These are phyloP conservation scores for Ernsta delagoae DNA, from an alignment of 2,888 invertebrate genomes.

Conservation along the genomic window DNA sequence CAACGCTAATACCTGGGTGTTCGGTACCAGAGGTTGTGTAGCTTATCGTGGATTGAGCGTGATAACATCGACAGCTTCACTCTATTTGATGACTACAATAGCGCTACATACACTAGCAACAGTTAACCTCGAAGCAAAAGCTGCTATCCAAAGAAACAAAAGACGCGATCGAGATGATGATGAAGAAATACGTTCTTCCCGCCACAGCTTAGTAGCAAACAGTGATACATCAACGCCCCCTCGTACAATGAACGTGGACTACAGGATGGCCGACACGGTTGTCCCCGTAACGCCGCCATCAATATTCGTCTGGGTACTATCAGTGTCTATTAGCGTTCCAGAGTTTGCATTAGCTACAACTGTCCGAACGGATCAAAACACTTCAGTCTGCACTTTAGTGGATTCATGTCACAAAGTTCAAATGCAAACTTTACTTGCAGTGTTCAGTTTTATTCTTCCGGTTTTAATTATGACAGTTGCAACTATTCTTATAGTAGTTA, in stretches of 20 bases:
- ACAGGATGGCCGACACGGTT: conserved; percentile 68
- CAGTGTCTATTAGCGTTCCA: conserved; percentile 85
- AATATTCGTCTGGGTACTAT: conserved; percentile 84
- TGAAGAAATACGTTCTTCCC: conserved; percentile 76
- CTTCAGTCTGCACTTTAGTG: conserved; percentile 77
- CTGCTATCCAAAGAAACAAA: conserved; percentile 61
- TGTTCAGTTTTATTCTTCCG: conserved; percentile 73
- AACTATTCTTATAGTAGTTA: conserved; percentile 58
- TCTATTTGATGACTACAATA: conserved; percentile 83
- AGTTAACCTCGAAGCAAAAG: conserved; percentile 77
- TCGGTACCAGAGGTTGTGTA: conserved; percentile 77
- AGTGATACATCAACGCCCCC: conserved; percentile 77
- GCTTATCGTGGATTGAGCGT: conserved; percentile 83
- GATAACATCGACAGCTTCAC: conserved; percentile 81
- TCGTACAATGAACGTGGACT: conserved; percentile 83
- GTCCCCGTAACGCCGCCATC: conserved; percentile 82
- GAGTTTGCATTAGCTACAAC: conserved; percentile 83
- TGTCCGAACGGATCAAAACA: conserved; percentile 63
- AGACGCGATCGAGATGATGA: conserved; percentile 64
- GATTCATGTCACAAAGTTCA: conserved; percentile 78
- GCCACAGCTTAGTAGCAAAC: conserved; percentile 77
- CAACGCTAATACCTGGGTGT: conserved; percentile 79
- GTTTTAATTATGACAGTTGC: conserved; percentile 61
- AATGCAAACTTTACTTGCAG: conserved; percentile 69
- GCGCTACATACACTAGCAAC: conserved; percentile 85